Percentiles rank a stretch among this genome's conserved stretches.
Conservation (phyloP, 2,888 invertebrate species). For the Platypus cylindrus region DNA sequence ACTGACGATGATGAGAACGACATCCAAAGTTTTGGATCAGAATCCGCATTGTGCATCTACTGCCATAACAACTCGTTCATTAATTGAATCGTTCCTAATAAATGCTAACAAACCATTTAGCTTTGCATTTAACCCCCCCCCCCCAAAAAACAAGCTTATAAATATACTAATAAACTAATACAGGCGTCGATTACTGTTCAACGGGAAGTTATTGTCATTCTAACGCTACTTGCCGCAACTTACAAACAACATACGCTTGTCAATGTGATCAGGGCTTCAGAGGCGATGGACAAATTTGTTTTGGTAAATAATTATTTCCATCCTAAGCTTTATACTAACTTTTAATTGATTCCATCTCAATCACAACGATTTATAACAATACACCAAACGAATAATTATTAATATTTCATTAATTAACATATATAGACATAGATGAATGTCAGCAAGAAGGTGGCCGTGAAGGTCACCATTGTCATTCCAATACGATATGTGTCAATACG, state of each 20-base stretch:
- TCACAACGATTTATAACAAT: background rate
- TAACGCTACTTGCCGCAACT: constrained; percentile 84
- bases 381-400: background rate
- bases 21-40: too few relatives aligned
- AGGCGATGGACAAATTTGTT: constrained; percentile 69
- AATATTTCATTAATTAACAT: background rate
- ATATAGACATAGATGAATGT: constrained; percentile 75
- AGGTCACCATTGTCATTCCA: constrained; percentile 76
- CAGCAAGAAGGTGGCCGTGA: constrained; percentile 60
- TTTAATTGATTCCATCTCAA: background rate
- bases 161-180: too few relatives aligned
- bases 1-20: too few relatives aligned
- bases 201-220: constrained; percentile 79
- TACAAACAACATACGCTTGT: constrained; percentile 82
- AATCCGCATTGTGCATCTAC: too few relatives aligned
- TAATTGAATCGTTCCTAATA: too few relatives aligned
- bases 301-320: constrained; percentile 40
- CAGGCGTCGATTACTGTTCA: constrained; percentile 81
- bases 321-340: constrained; percentile 3
- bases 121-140: too few relatives aligned
- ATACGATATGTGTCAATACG: constrained; percentile 73
- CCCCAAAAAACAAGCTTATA: too few relatives aligned
- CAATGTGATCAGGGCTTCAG: constrained; percentile 83
- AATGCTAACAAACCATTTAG: too few relatives aligned
- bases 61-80: too few relatives aligned